Evolutionary conservation across 2,888 invertebrate genomes (phyloP).

Genomic region (Masnerella sp.): DNA sequence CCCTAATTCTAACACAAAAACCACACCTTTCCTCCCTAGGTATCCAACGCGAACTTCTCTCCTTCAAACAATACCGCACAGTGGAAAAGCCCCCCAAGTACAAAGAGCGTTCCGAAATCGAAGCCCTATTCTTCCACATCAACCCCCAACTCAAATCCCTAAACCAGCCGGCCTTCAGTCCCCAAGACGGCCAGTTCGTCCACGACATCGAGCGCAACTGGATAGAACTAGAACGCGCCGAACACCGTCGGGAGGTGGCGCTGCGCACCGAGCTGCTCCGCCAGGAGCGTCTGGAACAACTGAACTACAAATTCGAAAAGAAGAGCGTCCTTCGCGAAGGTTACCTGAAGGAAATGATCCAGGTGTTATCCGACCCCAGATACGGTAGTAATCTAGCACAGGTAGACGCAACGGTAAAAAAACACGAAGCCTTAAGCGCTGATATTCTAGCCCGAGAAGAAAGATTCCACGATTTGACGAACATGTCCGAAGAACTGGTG

Average conservation of each 20-base stretch:
- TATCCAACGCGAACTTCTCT: conserved; percentile 91
- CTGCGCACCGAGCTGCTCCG: conserved; percentile 92
- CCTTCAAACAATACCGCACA: conserved; percentile 97
- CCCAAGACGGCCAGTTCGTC: conserved; percentile 93
- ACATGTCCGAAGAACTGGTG: conserved; percentile 95
- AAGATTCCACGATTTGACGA: conserved; percentile 94
- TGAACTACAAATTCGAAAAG: conserved; percentile 96
- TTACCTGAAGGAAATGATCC: conserved; percentile 98
- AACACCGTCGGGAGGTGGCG: conserved; percentile 95
- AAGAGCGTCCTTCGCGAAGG: conserved; percentile 96
- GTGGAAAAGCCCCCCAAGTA: conserved; percentile 99
- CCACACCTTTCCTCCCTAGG: no score
- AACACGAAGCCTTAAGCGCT: conserved; percentile 98
- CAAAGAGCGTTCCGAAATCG: conserved; percentile 97
- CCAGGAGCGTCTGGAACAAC: conserved; percentile 95
- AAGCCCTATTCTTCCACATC: conserved; percentile 97
- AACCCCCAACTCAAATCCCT: conserved; percentile 97
- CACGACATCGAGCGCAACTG: conserved; percentile 98
- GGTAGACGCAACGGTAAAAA: conserved; percentile 98
- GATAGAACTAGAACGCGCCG: conserved; percentile 94
- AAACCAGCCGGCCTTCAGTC: conserved; percentile 90
- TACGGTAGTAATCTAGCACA: conserved; percentile 94
- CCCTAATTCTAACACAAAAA: no score
- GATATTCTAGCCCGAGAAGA: conserved; percentile 96
- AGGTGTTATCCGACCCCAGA: conserved; percentile 93